Evolutionary conservation across 2,888 invertebrate genomes (phyloP).

Genomic region (Cosmia trapezina): DNA sequence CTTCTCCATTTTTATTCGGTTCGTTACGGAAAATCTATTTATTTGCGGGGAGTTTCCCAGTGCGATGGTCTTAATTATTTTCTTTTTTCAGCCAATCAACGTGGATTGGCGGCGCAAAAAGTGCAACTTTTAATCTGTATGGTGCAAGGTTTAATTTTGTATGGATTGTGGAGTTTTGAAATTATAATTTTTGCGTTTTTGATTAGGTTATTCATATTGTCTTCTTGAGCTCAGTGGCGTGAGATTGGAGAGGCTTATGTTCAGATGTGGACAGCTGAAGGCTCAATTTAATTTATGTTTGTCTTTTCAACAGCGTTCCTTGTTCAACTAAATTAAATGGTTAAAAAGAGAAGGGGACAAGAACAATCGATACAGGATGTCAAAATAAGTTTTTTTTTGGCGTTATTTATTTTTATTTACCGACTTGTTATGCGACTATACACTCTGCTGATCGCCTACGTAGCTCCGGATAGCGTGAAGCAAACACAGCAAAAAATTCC

Average conservation of each 20-base stretch:
- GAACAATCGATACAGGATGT: neutral
- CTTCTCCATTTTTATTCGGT: slow-evolving; percentile 43
- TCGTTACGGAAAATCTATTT: slow-evolving; percentile 58
- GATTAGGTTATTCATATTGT: neutral
- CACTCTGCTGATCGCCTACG: no score
- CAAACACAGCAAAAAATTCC: no score
- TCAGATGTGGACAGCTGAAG: neutral
- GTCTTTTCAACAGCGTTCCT: neutral
- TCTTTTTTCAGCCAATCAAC: slow-evolving; percentile 51
- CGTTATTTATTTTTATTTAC: no score
- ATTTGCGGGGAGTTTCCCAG: slow-evolving; percentile 33
- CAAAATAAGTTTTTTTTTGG: no score
- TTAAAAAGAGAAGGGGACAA: neutral
- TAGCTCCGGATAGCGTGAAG: no score
- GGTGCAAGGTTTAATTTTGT: slow-evolving; percentile 20
- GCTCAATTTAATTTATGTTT: neutral
- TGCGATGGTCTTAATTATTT: slow-evolving; percentile 47
- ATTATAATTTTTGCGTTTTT: neutral
- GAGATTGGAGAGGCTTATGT: neutral
- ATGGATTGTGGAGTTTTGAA: neutral
- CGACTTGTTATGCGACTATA: no score
- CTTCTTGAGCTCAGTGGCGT: no score
- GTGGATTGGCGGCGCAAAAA: slow-evolving; percentile 21
- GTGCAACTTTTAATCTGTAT: slow-evolving; percentile 2
- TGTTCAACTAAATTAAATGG: neutral